These are phyloP conservation scores for Drosophila burlai DNA, from an alignment of 1,140 invertebrate genomes.

Conservation along the genomic window DNA sequence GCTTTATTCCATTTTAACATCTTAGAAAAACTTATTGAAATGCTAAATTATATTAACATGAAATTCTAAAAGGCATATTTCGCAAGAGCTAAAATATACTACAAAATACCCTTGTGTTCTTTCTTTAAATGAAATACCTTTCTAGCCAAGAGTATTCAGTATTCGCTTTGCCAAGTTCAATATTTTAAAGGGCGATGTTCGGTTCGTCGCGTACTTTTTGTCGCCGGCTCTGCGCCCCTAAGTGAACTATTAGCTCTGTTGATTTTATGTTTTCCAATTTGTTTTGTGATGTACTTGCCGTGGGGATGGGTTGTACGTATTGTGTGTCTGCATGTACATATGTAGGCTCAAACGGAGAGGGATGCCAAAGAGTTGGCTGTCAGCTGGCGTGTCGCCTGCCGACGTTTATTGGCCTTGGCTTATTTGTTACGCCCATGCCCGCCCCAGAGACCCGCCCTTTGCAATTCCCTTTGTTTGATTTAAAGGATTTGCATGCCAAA, in stretches of 20 bases:
- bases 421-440: slow-evolving; percentile 26
- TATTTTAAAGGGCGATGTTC: slow-evolving; percentile 2
- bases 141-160: background rate
- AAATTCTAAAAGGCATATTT: background rate
- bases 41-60: background rate
- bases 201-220: slow-evolving; percentile 39
- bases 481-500: slow-evolving; percentile 79
- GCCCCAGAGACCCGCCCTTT: slow-evolving; percentile 6
- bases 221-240: slow-evolving; percentile 56
- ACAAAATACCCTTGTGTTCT: too few species aligned
- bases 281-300: slow-evolving; percentile 54
- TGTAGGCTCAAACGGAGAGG: background rate
- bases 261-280: slow-evolving; percentile 83
- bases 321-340: background rate
- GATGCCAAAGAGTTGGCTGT: slow-evolving; percentile 58
- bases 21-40: background rate
- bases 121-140: background rate
- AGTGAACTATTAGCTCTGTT: slow-evolving; percentile 83
- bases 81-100: background rate
- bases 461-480: slow-evolving; percentile 75
- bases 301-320: background rate
- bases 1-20: background rate
- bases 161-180: background rate
- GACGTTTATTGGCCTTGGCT: slow-evolving; percentile 72
- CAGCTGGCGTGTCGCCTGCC: slow-evolving; percentile 60